Evolutionary conservation across 2,888 invertebrate genomes (phyloP).

Genomic region (Ochropleura leucogaster): DNA sequence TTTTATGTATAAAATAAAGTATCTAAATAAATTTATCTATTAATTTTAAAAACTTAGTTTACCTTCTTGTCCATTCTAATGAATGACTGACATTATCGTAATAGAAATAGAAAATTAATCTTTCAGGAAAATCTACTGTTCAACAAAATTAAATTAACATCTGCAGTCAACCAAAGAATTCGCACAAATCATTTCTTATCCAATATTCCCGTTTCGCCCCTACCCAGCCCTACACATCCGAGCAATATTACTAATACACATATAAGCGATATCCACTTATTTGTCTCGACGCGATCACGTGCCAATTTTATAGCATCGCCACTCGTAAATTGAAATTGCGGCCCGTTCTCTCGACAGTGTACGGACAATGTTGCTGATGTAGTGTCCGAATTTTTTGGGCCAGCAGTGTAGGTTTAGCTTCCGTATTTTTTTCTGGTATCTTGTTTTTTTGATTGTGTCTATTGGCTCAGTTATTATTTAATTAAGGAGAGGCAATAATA

Average conservation of each 20-base stretch:
- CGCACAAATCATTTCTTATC: slow-evolving; percentile 46
- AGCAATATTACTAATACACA: slow-evolving; percentile 78
- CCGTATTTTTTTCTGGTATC: slow-evolving; percentile 33
- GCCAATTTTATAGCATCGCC: slow-evolving; percentile 87
- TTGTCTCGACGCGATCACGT: slow-evolving; percentile 87
- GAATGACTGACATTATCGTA: background rate
- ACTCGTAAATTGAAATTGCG: slow-evolving; percentile 89
- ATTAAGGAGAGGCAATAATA: background rate
- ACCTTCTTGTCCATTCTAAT: background rate
- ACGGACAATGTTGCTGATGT: slow-evolving; percentile 78
- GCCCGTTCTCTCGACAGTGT: slow-evolving; percentile 72
- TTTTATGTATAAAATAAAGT: background rate
- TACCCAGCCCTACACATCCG: slow-evolving; percentile 61
- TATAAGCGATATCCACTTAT: slow-evolving; percentile 82
- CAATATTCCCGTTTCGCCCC: slow-evolving; percentile 32
- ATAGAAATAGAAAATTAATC: slow-evolving; percentile 1
- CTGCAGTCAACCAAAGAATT: slow-evolving; percentile 6
- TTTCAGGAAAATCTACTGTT: background rate
- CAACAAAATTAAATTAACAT: background rate
- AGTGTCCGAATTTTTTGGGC: slow-evolving; percentile 73
- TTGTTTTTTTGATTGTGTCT: background rate
- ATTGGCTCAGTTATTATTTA: background rate
- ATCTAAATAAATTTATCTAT: too few species aligned
- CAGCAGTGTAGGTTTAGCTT: slow-evolving; percentile 54
- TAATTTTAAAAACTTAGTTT: background rate